These are phyloP conservation scores for Dinothrombium tinctorium DNA, from an alignment of 1,140 invertebrate species.

Conservation along the genomic window DNA sequence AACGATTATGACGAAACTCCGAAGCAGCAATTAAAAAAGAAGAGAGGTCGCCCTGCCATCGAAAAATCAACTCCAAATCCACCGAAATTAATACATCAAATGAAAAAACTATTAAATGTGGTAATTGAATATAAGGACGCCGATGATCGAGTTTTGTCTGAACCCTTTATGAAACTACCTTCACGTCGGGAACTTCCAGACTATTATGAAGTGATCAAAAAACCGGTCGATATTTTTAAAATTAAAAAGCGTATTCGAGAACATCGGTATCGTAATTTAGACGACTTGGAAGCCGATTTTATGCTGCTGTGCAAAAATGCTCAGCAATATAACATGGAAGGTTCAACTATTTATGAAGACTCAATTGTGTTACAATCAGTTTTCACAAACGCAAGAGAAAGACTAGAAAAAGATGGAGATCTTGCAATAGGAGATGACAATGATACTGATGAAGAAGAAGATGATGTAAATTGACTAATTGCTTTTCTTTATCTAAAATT, in stretches of 20 bases:
- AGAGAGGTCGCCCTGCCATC: slow-evolving; percentile 28
- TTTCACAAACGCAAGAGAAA: slow-evolving; percentile 47
- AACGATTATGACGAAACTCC: slow-evolving; percentile 16
- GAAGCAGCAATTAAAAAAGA: slow-evolving; percentile 25
- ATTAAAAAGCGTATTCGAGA: slow-evolving; percentile 26
- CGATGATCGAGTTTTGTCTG: slow-evolving; percentile 48
- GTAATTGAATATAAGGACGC: slow-evolving; percentile 56
- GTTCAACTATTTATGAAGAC: slow-evolving; percentile 81
- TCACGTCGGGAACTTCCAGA: slow-evolving; percentile 73
- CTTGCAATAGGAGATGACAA: background rate
- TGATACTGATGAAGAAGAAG: slow-evolving; percentile 8
- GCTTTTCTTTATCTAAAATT: background rate
- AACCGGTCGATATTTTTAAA: slow-evolving; percentile 84
- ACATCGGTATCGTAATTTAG: slow-evolving; percentile 37
- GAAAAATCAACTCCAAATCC: slow-evolving; percentile 25
- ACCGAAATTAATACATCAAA: slow-evolving; percentile 29
- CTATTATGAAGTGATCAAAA: slow-evolving; percentile 94
- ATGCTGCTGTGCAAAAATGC: slow-evolving; percentile 84
- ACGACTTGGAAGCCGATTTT: slow-evolving; percentile 76
- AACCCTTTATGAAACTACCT: slow-evolving; percentile 84
- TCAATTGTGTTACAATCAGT: slow-evolving; percentile 64
- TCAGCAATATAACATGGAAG: slow-evolving; percentile 87
- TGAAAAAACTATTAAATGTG: slow-evolving; percentile 54
- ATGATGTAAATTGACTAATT: slow-evolving; percentile 8
- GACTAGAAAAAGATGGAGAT: slow-evolving; percentile 26